phyloP scores from a whole-genome alignment of 2,113 vertebrate genomes.

The Daphoenositta chrysoptera region DNA sequence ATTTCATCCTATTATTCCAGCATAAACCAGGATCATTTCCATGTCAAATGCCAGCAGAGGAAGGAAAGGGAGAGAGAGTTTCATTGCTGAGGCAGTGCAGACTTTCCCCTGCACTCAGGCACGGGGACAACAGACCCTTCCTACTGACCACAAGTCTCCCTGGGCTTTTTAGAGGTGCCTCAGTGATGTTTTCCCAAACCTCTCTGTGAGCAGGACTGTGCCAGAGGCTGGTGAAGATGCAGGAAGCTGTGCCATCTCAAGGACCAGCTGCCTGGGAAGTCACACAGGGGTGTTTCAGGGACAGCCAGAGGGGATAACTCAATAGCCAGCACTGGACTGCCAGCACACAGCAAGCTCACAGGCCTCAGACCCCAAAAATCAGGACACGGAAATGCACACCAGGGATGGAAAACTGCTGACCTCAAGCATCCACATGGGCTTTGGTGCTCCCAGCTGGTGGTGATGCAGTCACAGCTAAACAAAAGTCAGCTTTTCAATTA shows the following conservation, averaged over 20 bases:
- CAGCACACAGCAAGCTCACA: accelerated
- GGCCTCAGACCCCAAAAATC: not conserved
- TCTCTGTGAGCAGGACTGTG: not conserved
- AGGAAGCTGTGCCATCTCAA: not conserved
- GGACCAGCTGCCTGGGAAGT: not conserved
- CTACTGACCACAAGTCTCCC: not conserved
- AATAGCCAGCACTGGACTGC: not conserved
- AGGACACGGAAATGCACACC: not conserved
- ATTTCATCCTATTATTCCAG: slow-evolving; percentile 52
- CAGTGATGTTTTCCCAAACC: not conserved
- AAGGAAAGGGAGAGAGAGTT: not conserved
- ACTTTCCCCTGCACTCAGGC: not conserved
- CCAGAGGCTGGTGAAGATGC: not conserved
- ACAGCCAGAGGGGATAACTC: not conserved
- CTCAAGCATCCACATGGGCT: not conserved
- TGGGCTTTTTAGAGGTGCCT: not conserved
- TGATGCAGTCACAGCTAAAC: not conserved
- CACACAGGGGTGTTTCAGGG: not conserved
- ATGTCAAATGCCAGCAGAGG: not conserved
- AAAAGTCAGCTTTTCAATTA: not conserved
- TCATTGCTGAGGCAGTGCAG: not conserved
- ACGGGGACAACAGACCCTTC: accelerated
- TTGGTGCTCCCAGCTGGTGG: not conserved
- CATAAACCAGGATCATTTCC: slow-evolving; percentile 35
- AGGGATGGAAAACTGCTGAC: not conserved